Percentiles rank a stretch among this genome's conserved stretches.
These are phyloP conservation scores for Lepidostoma basale DNA, from an alignment of 1,140 invertebrate species.

Conservation along the genomic window DNA sequence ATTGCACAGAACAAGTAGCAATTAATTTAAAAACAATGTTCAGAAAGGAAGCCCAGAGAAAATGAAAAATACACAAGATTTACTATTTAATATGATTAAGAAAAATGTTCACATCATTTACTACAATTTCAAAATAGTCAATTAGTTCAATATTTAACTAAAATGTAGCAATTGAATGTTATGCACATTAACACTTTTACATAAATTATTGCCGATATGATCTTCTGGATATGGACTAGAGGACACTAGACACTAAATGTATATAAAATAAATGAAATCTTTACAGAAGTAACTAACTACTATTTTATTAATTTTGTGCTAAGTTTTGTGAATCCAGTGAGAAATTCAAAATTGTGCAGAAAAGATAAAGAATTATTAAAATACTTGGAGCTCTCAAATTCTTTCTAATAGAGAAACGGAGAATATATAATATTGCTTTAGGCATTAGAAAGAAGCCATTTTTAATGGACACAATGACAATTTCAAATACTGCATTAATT, in stretches of 20 bases:
- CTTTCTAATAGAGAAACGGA: no score
- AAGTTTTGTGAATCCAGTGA: neutral
- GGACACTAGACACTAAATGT: neutral
- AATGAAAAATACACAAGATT: no score
- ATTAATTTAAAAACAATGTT: no score
- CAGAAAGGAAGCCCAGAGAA: no score
- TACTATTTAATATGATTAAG: neutral
- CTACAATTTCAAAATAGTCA: neutral
- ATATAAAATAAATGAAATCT: neutral
- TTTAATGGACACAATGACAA: no score
- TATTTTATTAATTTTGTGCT: conserved; percentile 7
- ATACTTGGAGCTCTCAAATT: neutral
- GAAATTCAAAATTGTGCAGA: neutral
- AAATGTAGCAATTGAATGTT: neutral
- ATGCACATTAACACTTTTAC: neutral
- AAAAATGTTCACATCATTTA: neutral
- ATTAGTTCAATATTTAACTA: neutral
- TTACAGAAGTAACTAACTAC: neutral
- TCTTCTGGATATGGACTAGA: conserved; percentile 14
- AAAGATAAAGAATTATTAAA: neutral
- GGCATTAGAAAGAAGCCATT: no score
- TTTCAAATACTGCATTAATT: no score
- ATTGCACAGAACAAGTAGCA: no score
- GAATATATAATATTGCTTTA: no score
- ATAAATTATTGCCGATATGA: conserved; percentile 12